Percentiles rank a stretch among this genome's conserved stretches.
Evolutionary conservation across 2,113 vertebrate species (phyloP).

Genomic region (Psophia crepitans): DNA sequence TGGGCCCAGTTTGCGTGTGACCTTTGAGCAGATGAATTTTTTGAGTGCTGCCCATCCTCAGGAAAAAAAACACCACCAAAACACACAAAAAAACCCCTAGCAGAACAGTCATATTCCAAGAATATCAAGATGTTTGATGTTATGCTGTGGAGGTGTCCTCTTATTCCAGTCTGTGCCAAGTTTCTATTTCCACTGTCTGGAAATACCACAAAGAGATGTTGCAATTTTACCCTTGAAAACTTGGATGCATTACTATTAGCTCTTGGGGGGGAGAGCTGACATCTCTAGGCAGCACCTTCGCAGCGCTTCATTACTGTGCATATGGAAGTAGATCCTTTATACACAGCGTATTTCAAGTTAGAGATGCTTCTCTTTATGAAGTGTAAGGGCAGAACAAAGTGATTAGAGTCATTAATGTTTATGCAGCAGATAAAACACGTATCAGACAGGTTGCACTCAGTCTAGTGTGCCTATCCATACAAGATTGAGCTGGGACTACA

Average conservation of each 20-base stretch:
- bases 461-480: neutral
- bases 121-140: neutral
- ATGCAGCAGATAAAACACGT: neutral
- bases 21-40: neutral
- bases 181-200: neutral
- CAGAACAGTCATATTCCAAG: neutral
- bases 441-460: neutral
- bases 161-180: neutral
- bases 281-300: neutral
- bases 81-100: too few species aligned
- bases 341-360: neutral
- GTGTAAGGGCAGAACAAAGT: conserved; percentile 24
- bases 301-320: neutral
- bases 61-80: neutral
- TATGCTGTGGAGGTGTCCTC: neutral
- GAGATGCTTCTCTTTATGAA: neutral
- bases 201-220: neutral
- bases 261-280: neutral
- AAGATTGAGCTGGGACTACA: neutral
- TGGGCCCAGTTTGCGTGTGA: neutral
- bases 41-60: neutral
- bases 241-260: neutral
- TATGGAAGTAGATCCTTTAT: neutral
- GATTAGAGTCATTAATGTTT: conserved; percentile 25
- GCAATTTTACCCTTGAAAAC: conserved; percentile 21